These are phyloP conservation scores for Saccopteryx leptura DNA, from an alignment of 2,113 vertebrate species.

Conservation along the genomic window DNA sequence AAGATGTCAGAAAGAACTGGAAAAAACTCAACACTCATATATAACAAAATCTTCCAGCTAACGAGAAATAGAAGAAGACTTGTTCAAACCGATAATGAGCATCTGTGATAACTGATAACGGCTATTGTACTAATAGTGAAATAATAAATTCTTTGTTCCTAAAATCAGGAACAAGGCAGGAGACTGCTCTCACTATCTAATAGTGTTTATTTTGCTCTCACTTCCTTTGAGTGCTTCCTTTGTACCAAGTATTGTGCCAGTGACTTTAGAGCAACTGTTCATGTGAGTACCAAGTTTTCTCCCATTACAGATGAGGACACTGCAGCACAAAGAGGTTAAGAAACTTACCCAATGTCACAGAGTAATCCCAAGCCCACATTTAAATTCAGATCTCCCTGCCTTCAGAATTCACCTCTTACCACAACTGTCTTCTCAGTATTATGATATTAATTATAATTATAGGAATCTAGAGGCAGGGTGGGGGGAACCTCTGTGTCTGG, in stretches of 20 bases:
- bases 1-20: constrained; percentile 13
- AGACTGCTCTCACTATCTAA: not conserved
- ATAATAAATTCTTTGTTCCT: not conserved
- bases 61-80: not conserved
- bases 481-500: not conserved
- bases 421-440: not conserved
- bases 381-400: not conserved
- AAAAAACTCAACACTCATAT: not conserved
- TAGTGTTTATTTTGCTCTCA: not conserved
- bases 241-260: too few species aligned
- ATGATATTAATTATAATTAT: not conserved
- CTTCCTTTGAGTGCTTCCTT: not conserved
- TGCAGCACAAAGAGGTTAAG: not conserved
- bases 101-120: not conserved
- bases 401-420: not conserved
- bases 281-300: not conserved
- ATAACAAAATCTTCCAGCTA: not conserved
- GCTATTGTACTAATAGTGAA: not conserved
- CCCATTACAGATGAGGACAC: not conserved
- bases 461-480: not conserved
- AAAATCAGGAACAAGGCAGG: not conserved
- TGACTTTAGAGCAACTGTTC: not conserved
- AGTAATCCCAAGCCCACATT: not conserved
- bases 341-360: not conserved
- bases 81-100: not conserved